These are phyloP conservation scores for Bothrops alternatus DNA, from an alignment of 2,797 vertebrate species.

Conservation along the genomic window DNA sequence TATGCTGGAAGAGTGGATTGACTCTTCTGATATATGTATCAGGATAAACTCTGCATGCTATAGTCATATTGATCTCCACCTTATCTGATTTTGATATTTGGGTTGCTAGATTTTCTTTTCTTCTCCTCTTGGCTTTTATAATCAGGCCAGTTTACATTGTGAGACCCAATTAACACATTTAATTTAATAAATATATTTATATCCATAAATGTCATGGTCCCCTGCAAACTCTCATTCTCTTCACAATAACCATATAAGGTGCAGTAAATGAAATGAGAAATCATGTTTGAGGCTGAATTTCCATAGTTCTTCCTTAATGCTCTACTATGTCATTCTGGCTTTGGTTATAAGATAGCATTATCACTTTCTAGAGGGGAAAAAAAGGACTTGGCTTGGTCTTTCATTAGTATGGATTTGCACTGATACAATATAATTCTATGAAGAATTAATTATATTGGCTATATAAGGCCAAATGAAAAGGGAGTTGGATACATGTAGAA, in stretches of 20 bases:
- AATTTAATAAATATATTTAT: background rate
- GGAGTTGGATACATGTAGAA: background rate
- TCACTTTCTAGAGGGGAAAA: background rate
- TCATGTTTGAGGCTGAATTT: background rate
- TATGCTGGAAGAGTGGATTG: background rate
- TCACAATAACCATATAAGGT: background rate
- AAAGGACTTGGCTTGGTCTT: background rate
- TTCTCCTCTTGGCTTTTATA: background rate
- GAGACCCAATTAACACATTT: background rate
- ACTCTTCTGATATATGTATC: background rate
- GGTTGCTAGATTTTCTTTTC: background rate
- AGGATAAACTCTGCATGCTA: background rate
- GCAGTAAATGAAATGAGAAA: background rate
- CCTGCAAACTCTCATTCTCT: background rate
- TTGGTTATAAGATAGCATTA: background rate
- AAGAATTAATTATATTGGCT: background rate
- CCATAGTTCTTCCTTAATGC: background rate
- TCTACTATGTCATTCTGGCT: background rate
- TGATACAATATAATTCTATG: background rate
- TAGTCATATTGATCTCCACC: background rate
- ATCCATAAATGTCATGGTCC: background rate
- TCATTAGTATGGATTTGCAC: background rate
- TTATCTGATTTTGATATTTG: background rate
- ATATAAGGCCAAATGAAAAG: background rate
- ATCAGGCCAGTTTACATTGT: background rate